Evolutionary conservation across 2,113 vertebrate genomes (phyloP).

Genomic region (Pluvialis apricaria): DNA sequence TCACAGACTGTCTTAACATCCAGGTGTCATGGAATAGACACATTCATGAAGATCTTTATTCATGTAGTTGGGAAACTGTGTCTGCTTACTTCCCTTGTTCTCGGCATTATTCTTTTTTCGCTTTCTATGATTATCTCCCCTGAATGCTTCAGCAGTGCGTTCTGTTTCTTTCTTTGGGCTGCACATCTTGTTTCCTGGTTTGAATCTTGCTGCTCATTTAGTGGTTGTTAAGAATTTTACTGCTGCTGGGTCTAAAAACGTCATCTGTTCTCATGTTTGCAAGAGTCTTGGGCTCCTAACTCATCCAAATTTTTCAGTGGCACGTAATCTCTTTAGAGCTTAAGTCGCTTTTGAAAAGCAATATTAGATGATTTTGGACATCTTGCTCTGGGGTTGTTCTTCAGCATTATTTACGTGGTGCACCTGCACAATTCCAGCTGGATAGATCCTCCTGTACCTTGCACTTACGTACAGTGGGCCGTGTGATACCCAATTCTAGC

Average conservation of each 20-base stretch:
- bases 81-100: neutral
- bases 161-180: neutral
- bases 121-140: neutral
- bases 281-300: neutral
- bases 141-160: neutral
- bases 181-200: neutral
- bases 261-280: neutral
- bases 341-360: neutral
- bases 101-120: neutral
- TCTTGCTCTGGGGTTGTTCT: neutral
- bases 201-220: neutral
- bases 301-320: neutral
- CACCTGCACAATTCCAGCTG: neutral
- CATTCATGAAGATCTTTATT: neutral
- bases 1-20: neutral
- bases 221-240: neutral
- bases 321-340: neutral
- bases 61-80: neutral
- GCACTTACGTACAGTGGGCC: neutral
- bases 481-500: neutral
- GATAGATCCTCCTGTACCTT: neutral
- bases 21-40: neutral
- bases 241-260: neutral
- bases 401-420: neutral
- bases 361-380: neutral